Conservation (phyloP, 1,140 invertebrate species). For the Dryas iulia region DNA sequence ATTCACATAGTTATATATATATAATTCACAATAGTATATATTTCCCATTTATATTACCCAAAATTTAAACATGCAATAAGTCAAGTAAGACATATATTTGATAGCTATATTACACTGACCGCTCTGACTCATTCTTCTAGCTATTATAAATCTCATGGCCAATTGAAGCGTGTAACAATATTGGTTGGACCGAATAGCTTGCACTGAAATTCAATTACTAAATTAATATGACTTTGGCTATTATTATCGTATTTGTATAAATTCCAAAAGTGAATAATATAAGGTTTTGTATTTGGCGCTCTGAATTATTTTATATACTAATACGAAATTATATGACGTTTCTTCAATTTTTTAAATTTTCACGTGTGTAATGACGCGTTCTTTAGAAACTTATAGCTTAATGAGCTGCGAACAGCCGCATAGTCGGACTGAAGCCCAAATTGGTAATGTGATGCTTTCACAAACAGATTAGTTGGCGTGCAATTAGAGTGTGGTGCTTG, state of each 20-base stretch:
- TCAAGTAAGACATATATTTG: background rate
- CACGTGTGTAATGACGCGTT: background rate
- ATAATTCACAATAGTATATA: too few species aligned
- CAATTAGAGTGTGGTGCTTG: slow-evolving; percentile 73
- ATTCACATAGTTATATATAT: background rate
- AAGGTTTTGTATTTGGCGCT: too few species aligned
- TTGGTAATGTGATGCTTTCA: slow-evolving; percentile 59
- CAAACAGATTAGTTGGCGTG: slow-evolving; percentile 73
- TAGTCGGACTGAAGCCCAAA: slow-evolving; percentile 43
- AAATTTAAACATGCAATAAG: background rate
- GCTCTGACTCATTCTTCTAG: slow-evolving; percentile 40
- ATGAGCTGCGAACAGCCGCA: slow-evolving; percentile 19
- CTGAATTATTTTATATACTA: too few species aligned
- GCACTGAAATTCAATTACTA: background rate
- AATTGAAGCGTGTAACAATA: slow-evolving; percentile 47
- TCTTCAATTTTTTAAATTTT: too few species aligned
- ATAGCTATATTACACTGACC: background rate
- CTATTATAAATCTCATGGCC: slow-evolving; percentile 53
- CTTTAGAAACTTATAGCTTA: slow-evolving; percentile 26
- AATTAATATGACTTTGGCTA: background rate
- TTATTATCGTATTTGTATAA: background rate
- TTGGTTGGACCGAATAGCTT: slow-evolving; percentile 8
- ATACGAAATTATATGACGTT: too few species aligned
- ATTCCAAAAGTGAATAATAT: background rate
- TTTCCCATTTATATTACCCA: background rate